Base-by-base conservation (phyloP, 1,140 invertebrate genomes). In the Drosophila rhopaloa region DNA sequence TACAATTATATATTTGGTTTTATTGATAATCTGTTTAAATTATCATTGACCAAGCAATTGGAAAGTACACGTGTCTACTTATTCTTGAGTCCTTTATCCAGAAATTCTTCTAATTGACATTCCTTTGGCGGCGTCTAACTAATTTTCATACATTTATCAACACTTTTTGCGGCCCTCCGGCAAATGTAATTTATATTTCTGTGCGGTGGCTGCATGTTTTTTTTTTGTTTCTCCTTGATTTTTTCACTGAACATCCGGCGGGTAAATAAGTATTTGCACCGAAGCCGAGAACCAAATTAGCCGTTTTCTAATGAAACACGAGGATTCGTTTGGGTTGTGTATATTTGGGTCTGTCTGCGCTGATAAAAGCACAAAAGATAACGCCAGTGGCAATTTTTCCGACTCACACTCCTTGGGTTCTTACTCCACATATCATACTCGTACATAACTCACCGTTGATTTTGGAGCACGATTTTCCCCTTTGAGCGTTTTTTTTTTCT, bases 351-450 rank as follows among this genome's bases (percentile, higher is more conserved):
- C 72, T 70, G 62, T 81, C 72, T 74, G 73, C 47, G 11, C 68
- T 67, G 81, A 85, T 85, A 85, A 81, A 81, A 70, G 77, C 40
- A 76, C 73, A 81, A 86, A 71, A 66, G 70, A 78, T 78, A 71
- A 47, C 7, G 82, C 81, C 81, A 13, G 9, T 44, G 83, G 81
- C 78, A 58, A 60, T 41, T 63, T 65, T 79, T 43, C 29, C 40
- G 24, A 72, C 27, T 43, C 24, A 56, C 27, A 24, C 37, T 35
- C 35, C 35, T 4, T 43, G 9, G 0, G 5, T 8, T 13, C 43
- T 13, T 38, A 11, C 37, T 10, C 41, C 35, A 53, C 61, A 67
- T 65, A 53, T 66, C 51, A 53, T 51, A 65, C 57, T 66, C 51
- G 46, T 48, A 65, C 57, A 83, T 66, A 76, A 57, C 59, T 68